Percentiles rank a stretch among this genome's conserved stretches.
phyloP scores from a whole-genome alignment of 2,797 vertebrate genomes.

The Poliocrania exsul region DNA sequence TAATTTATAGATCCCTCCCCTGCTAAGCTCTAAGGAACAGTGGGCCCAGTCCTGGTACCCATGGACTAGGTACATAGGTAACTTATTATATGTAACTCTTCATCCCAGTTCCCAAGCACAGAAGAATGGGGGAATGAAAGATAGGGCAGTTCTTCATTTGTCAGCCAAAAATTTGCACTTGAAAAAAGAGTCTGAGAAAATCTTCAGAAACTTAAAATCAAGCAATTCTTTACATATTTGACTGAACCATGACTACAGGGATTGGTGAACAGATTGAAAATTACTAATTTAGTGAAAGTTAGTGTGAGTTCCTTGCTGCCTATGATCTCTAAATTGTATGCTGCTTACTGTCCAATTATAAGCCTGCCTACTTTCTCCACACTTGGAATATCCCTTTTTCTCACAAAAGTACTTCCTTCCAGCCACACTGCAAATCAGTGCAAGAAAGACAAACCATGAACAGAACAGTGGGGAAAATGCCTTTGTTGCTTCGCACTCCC shows the following conservation, averaged over 20 bases:
- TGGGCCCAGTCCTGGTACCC: too few species aligned
- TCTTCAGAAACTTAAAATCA: neutral
- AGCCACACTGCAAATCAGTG: neutral
- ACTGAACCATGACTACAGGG: neutral
- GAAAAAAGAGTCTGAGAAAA: neutral
- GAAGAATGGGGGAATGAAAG: neutral
- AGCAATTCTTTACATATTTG: neutral
- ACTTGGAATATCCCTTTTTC: neutral
- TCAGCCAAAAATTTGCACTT: neutral
- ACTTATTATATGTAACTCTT: neutral
- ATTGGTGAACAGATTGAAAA: neutral
- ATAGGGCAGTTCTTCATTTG: neutral
- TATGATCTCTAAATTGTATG: neutral
- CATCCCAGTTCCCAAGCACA: neutral
- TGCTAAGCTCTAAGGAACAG: neutral
- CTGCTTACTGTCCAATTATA: neutral
- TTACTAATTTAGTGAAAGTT: neutral
- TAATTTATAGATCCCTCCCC: neutral
- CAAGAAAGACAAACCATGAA: neutral
- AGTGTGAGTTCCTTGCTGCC: neutral
- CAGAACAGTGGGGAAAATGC: neutral
- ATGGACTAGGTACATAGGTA: accelerated
- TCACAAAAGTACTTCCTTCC: neutral
- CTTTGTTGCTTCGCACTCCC: neutral
- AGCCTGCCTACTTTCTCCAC: neutral